These are phyloP conservation scores for Heterotis niloticus DNA, from an alignment of 2,113 vertebrate genomes.

Conservation along the genomic window DNA sequence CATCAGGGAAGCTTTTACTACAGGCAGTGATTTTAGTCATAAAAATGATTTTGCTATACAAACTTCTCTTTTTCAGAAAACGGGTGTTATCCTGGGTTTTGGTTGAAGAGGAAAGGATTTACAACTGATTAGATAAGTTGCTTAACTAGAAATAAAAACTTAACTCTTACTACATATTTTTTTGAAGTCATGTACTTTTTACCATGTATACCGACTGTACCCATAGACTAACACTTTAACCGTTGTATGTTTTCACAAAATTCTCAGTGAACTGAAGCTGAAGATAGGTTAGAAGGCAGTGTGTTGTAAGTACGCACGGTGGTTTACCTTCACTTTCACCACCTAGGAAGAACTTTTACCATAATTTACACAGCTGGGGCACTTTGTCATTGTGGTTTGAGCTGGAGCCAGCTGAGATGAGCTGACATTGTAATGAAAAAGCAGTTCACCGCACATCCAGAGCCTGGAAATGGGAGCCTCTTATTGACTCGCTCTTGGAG, in stretches of 20 bases:
- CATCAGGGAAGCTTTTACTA: no score
- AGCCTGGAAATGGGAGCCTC: not conserved
- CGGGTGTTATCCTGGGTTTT: no score
- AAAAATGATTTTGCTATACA: no score
- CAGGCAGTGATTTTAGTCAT: no score
- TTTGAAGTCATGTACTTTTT: no score
- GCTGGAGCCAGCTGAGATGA: not conserved
- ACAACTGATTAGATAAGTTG: no score
- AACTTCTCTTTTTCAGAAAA: no score
- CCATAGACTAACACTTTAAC: no score
- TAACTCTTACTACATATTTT: no score
- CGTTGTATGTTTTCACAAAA: not conserved
- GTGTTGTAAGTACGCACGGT: not conserved
- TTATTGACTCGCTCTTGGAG: not conserved
- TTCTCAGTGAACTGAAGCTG: not conserved
- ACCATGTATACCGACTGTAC: no score
- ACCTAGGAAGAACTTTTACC: not conserved
- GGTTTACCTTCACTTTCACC: not conserved
- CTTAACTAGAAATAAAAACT: no score
- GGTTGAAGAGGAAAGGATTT: no score
- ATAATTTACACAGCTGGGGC: not conserved
- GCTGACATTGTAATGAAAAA: not conserved
- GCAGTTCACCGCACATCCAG: not conserved
- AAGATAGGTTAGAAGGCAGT: slow-evolving; percentile 20
- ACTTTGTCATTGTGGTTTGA: not conserved